Evolutionary conservation across 1,140 invertebrate genomes (phyloP).

Genomic region (Chlorops oryzae): DNA sequence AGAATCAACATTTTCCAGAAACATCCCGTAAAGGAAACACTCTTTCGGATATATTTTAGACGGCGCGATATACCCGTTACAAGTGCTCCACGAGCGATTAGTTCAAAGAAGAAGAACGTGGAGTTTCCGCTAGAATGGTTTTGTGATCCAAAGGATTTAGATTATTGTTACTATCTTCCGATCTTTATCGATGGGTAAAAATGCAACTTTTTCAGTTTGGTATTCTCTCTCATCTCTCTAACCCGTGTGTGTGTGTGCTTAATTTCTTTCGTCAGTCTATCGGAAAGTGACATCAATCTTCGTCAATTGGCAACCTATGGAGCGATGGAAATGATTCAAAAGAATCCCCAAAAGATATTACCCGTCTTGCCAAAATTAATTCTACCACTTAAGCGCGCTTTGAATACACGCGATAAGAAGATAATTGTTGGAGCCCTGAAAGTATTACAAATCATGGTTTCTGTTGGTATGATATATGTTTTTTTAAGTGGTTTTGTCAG

Average conservation of each 20-base stretch:
- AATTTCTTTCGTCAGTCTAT: constrained; percentile 17
- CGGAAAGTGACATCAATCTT: constrained; percentile 32
- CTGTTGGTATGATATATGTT: constrained; percentile 60
- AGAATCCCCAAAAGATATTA: constrained; percentile 74
- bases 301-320: constrained; percentile 32
- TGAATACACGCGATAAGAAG: constrained; percentile 67
- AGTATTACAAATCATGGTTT: constrained; percentile 71
- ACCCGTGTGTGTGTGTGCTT: constrained; percentile 1
- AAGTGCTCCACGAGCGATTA: constrained; percentile 19
- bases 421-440: constrained; percentile 72
- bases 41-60: constrained; percentile 38
- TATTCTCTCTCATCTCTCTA: not conserved
- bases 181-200: constrained; percentile 82
- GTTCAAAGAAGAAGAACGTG: constrained; percentile 25
- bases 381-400: constrained; percentile 84
- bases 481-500: no score
- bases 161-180: constrained; percentile 89
- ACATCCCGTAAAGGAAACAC: constrained; percentile 31
- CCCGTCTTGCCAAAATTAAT: constrained; percentile 89
- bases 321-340: constrained; percentile 56
- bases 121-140: constrained; percentile 35
- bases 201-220: not conserved
- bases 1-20: constrained; percentile 39
- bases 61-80: constrained; percentile 42
- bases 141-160: constrained; percentile 59